A percentile compares a stretch with the other conserved stretches of the same genome.
These are phyloP conservation scores for Spilosoma lubricipeda DNA, from an alignment of 2,888 invertebrate species.

Conservation along the genomic window DNA sequence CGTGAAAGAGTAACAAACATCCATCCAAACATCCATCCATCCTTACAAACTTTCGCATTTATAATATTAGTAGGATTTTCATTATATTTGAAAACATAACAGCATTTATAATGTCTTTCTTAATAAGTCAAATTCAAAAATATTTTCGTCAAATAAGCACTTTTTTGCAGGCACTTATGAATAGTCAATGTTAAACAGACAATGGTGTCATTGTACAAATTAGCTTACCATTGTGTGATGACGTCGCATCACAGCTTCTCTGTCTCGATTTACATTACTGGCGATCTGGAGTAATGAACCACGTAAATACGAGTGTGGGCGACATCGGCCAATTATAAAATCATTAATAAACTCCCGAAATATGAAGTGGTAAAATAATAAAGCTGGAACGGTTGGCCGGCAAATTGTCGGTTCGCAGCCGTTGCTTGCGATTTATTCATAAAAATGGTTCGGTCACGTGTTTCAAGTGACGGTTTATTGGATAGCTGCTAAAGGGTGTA, in stretches of 20 bases:
- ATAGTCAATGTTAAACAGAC: no score
- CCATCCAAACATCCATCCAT: no score
- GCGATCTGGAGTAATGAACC: conserved; percentile 58
- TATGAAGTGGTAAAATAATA: conserved; percentile 77
- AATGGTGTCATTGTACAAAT: conserved; percentile 19
- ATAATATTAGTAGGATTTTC: no score
- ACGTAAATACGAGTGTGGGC: conserved; percentile 66
- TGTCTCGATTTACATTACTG: conserved; percentile 40
- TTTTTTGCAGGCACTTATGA: no score
- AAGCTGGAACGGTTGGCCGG: conserved; percentile 52
- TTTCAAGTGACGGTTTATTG: conserved; percentile 56
- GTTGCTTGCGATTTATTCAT: conserved; percentile 49
- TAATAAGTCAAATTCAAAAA: no score
- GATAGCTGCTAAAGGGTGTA: conserved; percentile 46
- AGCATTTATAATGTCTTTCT: no score
- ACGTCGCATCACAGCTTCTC: conserved; percentile 9
- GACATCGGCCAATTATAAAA: conserved; percentile 77
- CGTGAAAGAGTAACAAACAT: no score
- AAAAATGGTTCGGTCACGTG: conserved; percentile 69
- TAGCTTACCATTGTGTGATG: conserved; percentile 21
- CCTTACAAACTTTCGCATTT: no score
- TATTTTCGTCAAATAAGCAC: no score
- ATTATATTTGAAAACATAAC: no score
- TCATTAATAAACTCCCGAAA: conserved; percentile 78
- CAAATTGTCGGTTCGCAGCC: conserved; percentile 63